A percentile compares a stretch with the other conserved stretches of the same genome.
Conservation (phyloP, 2,113 vertebrate species). For the Gopherus flavomarginatus region DNA sequence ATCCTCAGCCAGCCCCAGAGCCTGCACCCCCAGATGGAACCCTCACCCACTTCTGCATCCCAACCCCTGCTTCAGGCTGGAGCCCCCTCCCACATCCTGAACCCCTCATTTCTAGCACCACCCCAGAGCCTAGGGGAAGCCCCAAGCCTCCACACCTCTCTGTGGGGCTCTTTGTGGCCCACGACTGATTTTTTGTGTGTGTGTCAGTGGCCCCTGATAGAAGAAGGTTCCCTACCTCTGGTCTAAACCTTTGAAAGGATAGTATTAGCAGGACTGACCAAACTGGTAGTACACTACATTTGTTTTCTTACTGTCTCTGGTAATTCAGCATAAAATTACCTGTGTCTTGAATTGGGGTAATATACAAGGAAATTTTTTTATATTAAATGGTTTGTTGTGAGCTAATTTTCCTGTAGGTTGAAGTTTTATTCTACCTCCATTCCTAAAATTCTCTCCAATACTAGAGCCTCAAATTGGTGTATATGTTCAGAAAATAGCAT, state of each 20-base stretch:
- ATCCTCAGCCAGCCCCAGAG: too few species aligned
- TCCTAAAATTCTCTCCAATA: background rate
- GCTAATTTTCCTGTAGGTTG: slow-evolving; percentile 18
- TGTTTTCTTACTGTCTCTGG: background rate
- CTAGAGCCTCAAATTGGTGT: background rate
- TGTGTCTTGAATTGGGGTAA: background rate
- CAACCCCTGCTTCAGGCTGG: too few species aligned
- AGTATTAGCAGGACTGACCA: background rate
- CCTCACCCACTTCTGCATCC: too few species aligned
- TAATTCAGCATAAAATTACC: background rate
- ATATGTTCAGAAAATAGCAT: background rate
- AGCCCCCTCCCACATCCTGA: too few species aligned
- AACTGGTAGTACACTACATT: background rate
- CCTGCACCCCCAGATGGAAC: too few species aligned
- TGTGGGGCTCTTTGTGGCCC: too few species aligned
- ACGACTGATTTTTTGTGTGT: too few species aligned
- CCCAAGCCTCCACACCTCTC: too few species aligned
- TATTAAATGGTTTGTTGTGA: slow-evolving; percentile 1
- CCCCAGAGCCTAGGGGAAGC: too few species aligned
- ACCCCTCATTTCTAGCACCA: too few species aligned
- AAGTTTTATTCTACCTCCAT: background rate
- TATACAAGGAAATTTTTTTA: background rate
- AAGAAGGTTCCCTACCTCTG: too few species aligned
- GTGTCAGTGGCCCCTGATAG: too few species aligned
- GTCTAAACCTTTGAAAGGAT: background rate